phyloP scores from a whole-genome alignment of 2,113 vertebrate species.

The Lepisosteus osseus region DNA sequence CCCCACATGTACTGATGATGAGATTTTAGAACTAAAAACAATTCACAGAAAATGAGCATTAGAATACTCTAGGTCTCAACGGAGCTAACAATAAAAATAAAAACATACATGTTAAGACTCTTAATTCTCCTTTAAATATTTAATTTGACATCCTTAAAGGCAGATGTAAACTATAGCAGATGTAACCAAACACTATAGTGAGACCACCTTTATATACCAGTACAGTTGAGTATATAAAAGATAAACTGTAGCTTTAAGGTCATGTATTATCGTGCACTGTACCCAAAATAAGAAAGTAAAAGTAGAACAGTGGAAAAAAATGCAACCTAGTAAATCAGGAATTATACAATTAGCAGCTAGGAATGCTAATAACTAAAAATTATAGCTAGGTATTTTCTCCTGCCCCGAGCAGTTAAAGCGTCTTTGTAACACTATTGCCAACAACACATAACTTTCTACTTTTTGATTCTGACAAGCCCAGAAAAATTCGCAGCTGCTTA shows the following conservation, averaged over 20 bases:
- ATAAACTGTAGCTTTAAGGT: not conserved
- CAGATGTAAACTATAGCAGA: not conserved
- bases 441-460: conserved; percentile 3
- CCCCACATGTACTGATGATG: no score
- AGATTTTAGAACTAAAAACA: no score
- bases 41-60: no score
- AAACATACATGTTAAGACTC: no score
- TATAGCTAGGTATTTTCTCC: conserved; percentile 1
- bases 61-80: no score
- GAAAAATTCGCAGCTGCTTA: conserved; percentile 16
- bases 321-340: conserved; percentile 6
- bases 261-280: not conserved
- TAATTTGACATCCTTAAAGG: not conserved
- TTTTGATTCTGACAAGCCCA: conserved; percentile 3
- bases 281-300: not conserved
- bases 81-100: no score
- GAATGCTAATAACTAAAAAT: conserved; percentile 9
- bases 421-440: not conserved
- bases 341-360: not conserved
- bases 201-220: not conserved
- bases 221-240: not conserved
- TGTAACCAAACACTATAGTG: not conserved
- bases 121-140: no score
- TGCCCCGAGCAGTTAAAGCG: not conserved
- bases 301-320: not conserved